Evolutionary conservation across 2,797 vertebrate genomes (phyloP).

Genomic region (Chaetodon trifasciatus): DNA sequence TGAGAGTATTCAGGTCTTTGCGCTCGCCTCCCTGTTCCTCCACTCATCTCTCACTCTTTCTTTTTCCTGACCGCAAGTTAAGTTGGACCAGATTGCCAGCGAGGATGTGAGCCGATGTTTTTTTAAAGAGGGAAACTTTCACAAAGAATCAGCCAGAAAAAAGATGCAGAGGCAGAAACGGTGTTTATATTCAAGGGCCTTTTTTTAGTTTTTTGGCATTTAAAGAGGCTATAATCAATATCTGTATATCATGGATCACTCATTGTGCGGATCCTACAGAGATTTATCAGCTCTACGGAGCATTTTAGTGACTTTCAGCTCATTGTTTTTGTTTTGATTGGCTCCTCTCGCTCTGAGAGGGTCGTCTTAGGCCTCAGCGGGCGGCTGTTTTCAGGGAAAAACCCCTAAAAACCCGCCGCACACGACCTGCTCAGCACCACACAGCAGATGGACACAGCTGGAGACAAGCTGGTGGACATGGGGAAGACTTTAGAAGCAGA

Average conservation of each 20-base stretch:
- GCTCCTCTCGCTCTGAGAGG: neutral
- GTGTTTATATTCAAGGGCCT: neutral
- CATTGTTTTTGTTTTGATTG: neutral
- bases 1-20: slow-evolving; percentile 43
- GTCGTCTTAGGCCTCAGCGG: neutral
- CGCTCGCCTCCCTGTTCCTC: neutral
- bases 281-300: neutral
- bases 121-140: no score
- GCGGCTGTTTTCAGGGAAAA: neutral
- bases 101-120: neutral
- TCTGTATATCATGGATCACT: neutral
- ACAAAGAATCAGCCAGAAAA: neutral
- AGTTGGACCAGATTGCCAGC: neutral
- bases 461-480: neutral
- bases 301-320: neutral
- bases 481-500: neutral
- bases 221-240: neutral
- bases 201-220: neutral
- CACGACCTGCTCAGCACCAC: neutral
- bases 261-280: neutral
- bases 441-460: neutral
- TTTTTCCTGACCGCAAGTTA: neutral
- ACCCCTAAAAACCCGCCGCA: neutral
- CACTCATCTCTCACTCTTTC: neutral
- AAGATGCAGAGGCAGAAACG: neutral